phyloP scores from a whole-genome alignment of 1,140 invertebrate species.

The Caenorhabditis inopinata region DNA sequence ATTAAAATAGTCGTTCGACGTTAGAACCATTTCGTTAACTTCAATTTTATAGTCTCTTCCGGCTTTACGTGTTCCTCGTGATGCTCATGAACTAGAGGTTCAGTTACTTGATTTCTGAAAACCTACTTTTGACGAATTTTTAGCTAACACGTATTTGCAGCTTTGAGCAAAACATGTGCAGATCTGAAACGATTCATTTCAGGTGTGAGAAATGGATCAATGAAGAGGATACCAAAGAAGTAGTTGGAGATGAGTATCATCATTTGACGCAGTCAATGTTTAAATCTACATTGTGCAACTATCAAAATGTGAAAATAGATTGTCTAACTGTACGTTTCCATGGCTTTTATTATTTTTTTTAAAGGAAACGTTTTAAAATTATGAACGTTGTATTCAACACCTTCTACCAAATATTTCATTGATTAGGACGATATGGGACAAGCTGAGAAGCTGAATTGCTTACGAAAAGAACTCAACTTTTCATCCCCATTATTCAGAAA shows the following conservation, averaged over 20 bases:
- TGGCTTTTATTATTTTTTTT: background rate
- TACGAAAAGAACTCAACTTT: constrained; percentile 63
- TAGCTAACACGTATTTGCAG: too few relatives aligned
- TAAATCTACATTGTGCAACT: constrained; percentile 54
- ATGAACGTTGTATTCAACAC: too few relatives aligned
- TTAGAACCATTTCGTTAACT: background rate
- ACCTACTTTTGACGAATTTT: too few relatives aligned
- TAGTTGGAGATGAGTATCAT: constrained; percentile 53
- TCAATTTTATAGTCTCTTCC: background rate
- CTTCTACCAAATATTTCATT: background rate
- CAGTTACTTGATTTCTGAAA: too few relatives aligned
- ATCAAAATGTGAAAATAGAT: constrained; percentile 55
- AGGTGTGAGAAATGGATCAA: constrained; percentile 62
- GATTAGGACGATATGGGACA: constrained; percentile 50
- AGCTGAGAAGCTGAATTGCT: constrained; percentile 56
- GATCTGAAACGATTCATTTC: too few relatives aligned
- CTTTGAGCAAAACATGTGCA: too few relatives aligned
- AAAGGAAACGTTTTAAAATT: too few relatives aligned
- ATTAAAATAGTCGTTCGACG: background rate
- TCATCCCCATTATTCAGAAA: constrained; percentile 59
- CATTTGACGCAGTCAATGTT: constrained; percentile 35
- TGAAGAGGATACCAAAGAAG: constrained; percentile 57
- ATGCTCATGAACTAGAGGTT: too few relatives aligned
- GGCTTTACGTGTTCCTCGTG: too few relatives aligned
- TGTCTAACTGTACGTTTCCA: constrained; percentile 44